Evolutionary conservation across 2,113 vertebrate species (phyloP), one percentile per base, ranked within the genome.

Genomic region (Cacatua alba): DNA sequence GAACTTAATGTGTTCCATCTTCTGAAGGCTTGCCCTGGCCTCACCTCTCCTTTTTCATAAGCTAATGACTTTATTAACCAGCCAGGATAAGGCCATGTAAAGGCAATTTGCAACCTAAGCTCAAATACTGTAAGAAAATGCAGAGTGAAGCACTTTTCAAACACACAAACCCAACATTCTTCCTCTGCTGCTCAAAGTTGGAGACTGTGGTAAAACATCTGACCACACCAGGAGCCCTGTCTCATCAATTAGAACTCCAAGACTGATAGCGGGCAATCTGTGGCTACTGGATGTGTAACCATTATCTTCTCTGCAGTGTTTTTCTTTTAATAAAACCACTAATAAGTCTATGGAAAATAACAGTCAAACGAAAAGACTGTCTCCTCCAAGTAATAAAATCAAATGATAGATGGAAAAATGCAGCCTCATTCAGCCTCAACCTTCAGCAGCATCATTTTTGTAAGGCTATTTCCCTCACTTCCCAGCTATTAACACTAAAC

Each of bases 361-460:
- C 74, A 92, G 86, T 46, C 89, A 88, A 35, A 72, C 67, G 28
- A 90, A 95, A 83, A 31, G 35, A 12, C 59, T 76, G 33, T 94
- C 92, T 96, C 82, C 64, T 65, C 33, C 59, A 37, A 69, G 81
- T 33, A 63, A 88, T 96, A 91, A 95, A 95, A 86, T 64, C 48
- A 72, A 92, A 79, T 49, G 63, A 83, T 82, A 57, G 6, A 74
- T 48, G 31, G 55, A 44, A 64, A 90, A 91, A 49, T 0, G 16
- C 81, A 85, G 43, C 71, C 46, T 78, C 35, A 21, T 53, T 88
- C 57, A 70, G 71, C 28, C 64, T 57, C 82, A 77, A 37, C 49
- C 81, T 48, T 57, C 33, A 60, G 71, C 33, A 60, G 69, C 9
- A 2, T 26, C 7, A 14, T 26, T 88, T 52, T 43, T 5, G 37